Percentiles rank a stretch among this genome's conserved stretches.
Evolutionary conservation across 2,113 vertebrate species (phyloP).

Genomic region (Australoheros scitulus): DNA sequence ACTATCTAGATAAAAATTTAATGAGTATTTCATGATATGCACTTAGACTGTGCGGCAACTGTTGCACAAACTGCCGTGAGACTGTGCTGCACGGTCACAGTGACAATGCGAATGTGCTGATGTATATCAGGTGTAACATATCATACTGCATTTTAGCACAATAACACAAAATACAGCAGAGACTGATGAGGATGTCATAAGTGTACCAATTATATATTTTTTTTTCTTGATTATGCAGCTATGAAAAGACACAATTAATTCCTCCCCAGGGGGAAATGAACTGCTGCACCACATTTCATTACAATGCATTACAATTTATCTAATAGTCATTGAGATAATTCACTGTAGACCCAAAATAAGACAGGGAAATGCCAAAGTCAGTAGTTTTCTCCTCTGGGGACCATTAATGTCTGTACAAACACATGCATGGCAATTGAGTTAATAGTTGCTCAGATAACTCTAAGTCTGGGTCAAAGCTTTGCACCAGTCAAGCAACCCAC

Average conservation of each 20-base stretch:
- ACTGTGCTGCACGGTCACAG: background rate
- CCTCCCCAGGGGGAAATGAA: background rate
- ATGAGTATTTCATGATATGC: background rate
- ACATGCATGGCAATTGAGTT: background rate
- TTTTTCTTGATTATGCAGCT: background rate
- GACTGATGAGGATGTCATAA: background rate
- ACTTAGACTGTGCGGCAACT: background rate
- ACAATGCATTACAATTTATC: background rate
- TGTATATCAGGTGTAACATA: background rate
- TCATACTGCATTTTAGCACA: background rate
- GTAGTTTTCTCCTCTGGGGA: constrained; percentile 4
- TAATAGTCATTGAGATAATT: background rate
- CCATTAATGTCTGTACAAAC: background rate
- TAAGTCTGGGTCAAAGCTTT: background rate
- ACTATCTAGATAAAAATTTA: background rate
- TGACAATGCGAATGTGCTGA: background rate
- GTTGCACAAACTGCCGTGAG: background rate
- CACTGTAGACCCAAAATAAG: background rate
- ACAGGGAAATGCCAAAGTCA: background rate
- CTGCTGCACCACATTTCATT: background rate
- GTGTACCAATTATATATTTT: background rate
- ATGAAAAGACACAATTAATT: background rate
- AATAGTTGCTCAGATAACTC: background rate
- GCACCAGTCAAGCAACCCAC: background rate
- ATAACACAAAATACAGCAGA: background rate